These are phyloP conservation scores for Dicyema japonicum DNA, from an alignment of 1,140 invertebrate genomes.

Conservation along the genomic window DNA sequence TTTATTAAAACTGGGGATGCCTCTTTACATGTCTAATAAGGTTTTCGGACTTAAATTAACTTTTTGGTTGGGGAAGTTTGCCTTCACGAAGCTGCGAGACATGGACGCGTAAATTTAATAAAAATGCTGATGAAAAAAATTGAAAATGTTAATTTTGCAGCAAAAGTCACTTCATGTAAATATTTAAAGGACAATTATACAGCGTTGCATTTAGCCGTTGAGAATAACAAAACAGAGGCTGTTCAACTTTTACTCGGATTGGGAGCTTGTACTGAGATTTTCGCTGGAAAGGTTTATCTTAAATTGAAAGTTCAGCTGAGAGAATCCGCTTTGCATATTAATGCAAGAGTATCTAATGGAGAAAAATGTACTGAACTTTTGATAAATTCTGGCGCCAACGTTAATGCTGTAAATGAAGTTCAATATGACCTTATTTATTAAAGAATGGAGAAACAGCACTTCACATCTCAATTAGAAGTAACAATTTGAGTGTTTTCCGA, in stretches of 20 bases:
- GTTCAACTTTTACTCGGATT: slow-evolving; percentile 77
- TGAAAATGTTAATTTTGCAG: slow-evolving; percentile 65
- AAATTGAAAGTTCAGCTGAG: slow-evolving; percentile 15
- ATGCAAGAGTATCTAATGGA: slow-evolving; percentile 54
- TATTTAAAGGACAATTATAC: slow-evolving; percentile 61
- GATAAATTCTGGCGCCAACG: slow-evolving; percentile 70
- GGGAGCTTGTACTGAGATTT: slow-evolving; percentile 72
- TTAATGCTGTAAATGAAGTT: slow-evolving; percentile 29
- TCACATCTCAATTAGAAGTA: slow-evolving; percentile 53
- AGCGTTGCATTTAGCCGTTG: slow-evolving; percentile 85
- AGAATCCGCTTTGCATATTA: slow-evolving; percentile 68
- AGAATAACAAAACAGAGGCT: slow-evolving; percentile 63
- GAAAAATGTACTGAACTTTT: slow-evolving; percentile 83
- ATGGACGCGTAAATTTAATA: slow-evolving; percentile 74
- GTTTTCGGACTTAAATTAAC: slow-evolving; percentile 5
- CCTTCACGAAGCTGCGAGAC: slow-evolving; percentile 22
- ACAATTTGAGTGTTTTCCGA: slow-evolving; percentile 23
- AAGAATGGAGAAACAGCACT: slow-evolving; percentile 71
- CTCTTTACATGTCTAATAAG: slow-evolving; percentile 93
- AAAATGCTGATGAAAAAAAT: slow-evolving; percentile 70
- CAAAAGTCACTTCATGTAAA: slow-evolving; percentile 34
- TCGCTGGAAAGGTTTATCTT: slow-evolving; percentile 27
- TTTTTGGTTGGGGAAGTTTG: slow-evolving; percentile 19
- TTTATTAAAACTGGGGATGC: slow-evolving; percentile 90
- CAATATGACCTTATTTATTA: slow-evolving; percentile 8